Evolutionary conservation across 1,140 invertebrate genomes (phyloP), one percentile per base, ranked within the genome.

Genomic region (Saccostrea echinata): DNA sequence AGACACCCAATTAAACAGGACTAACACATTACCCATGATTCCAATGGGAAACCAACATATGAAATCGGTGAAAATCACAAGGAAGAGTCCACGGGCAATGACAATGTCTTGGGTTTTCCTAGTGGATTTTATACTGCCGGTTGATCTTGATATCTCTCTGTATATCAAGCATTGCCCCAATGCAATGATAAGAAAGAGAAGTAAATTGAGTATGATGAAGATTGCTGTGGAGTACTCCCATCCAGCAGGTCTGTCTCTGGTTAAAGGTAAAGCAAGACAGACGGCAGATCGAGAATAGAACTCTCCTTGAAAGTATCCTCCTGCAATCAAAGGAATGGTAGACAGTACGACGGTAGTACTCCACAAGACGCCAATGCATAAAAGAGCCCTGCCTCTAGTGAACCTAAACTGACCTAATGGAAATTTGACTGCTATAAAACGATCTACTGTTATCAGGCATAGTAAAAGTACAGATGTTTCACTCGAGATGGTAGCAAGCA

Each of bases 31-130:
- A 89, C 92, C 92, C 91, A 92, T 92, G 3, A 91, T 61, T 33
- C 90, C 89, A 57, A 92, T 87, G 4, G 91, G 91, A 84, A 91
- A 91, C 91, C 91, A 92, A 85, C 91, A 92, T 4, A 91, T n/a
- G 55, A 92, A 91, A 30, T 92, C 90, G 2, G 90, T 89, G 0
- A 90, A 76, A 35, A 88, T 90, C 6, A 92, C 85, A 13, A 91
- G 55, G 16, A 89, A 84, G 18, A 92, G 81, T 52, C 85, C 55
- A 68, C 84, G 85, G 9, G 91, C 90, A 13, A 92, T 43, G 30
- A 52, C 68, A 11, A 89, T 35, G 21, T 92, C 90, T 64, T 88
- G 87, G 95, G 95, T 27, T 96, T 82, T 84, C n/a, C 89, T 80
- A 18, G 85, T 27, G 0, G 52, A 83, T 30, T 27, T 21, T 68